phyloP scores from a whole-genome alignment of 2,797 vertebrate species.

The Neosilurus mollespiculum region DNA sequence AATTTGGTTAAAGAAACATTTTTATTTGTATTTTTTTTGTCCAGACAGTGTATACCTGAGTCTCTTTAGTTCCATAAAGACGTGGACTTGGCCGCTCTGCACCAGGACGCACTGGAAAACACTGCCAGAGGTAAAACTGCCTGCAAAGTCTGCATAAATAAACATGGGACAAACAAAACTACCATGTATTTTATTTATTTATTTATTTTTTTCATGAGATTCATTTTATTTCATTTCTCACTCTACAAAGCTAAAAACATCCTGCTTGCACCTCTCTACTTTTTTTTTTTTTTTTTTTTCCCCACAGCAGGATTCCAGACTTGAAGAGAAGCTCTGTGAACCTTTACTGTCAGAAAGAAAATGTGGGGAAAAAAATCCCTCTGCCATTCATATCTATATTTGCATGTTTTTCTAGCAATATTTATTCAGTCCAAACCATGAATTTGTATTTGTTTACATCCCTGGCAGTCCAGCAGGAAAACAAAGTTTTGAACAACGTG shows the following conservation, averaged over 20 bases:
- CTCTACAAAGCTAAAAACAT: background rate
- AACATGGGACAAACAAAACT: background rate
- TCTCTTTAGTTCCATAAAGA: too few relatives aligned
- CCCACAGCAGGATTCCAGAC: background rate
- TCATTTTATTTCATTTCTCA: background rate
- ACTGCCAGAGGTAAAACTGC: background rate
- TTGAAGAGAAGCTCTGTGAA: background rate
- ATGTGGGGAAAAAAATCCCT: background rate
- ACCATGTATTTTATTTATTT: background rate
- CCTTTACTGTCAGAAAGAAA: background rate
- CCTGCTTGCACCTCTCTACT: background rate
- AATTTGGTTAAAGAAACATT: too few relatives aligned
- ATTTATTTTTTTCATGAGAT: background rate
- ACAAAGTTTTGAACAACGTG: background rate
- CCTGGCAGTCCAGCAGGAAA: background rate
- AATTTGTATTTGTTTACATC: background rate
- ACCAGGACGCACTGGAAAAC: background rate
- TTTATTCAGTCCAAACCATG: background rate
- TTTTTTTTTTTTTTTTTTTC: background rate
- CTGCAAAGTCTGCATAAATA: background rate
- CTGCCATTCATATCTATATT: background rate
- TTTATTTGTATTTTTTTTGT: too few relatives aligned
- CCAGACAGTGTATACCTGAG: too few relatives aligned
- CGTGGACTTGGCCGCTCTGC: too few relatives aligned
- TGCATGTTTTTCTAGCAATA: background rate